Conservation (phyloP, 2,113 vertebrate species). For the Glaucomys volans region DNA sequence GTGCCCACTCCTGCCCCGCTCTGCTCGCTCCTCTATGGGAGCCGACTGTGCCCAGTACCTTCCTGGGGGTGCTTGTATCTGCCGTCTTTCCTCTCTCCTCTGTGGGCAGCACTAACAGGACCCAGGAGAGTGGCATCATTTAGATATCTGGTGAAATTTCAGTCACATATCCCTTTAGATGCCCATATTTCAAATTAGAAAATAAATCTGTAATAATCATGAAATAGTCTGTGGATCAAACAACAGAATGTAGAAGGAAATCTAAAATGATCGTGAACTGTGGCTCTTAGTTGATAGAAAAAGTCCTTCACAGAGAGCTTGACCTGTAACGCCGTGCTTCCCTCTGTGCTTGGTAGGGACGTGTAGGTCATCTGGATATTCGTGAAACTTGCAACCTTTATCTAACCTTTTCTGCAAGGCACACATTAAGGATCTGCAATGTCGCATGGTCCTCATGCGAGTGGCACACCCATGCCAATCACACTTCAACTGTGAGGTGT, state of each 20-base stretch:
- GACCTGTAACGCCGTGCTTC: background rate
- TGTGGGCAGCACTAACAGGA: background rate
- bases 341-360: background rate
- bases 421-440: too few relatives aligned
- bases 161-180: background rate
- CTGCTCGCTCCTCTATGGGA: too few relatives aligned
- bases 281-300: background rate
- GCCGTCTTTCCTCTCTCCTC: background rate
- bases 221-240: background rate
- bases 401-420: background rate
- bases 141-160: background rate
- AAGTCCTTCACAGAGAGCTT: background rate
- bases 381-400: background rate
- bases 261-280: background rate
- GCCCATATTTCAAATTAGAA: background rate
- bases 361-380: background rate
- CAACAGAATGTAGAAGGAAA: background rate
- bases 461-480: fast-evolving
- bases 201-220: background rate
- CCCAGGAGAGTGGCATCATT: too few relatives aligned
- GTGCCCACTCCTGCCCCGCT: fast-evolving
- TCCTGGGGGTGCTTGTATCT: too few relatives aligned
- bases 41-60: too few relatives aligned
- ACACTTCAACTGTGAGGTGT: background rate
- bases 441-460: background rate